These are phyloP conservation scores for Oreochromis grahami DNA, from an alignment of 2,797 vertebrate genomes.

Conservation along the genomic window DNA sequence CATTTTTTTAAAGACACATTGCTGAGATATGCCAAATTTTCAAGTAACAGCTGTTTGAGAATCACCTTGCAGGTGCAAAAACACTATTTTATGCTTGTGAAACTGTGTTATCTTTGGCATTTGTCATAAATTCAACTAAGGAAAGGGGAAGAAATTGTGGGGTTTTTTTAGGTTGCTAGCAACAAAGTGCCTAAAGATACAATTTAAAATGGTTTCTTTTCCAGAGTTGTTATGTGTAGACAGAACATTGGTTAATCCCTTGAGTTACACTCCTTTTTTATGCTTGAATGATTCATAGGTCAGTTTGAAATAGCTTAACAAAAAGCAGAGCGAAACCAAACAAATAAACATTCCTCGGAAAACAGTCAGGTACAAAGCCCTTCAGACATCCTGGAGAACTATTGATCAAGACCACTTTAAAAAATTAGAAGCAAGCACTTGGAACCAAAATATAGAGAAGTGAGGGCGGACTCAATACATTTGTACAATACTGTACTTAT, in stretches of 20 bases:
- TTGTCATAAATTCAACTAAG: background rate
- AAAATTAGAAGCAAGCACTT: background rate
- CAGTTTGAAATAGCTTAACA: background rate
- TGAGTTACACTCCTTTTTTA: background rate
- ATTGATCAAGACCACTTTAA: background rate
- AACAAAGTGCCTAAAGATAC: background rate
- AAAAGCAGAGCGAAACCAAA: background rate
- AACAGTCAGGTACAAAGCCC: background rate
- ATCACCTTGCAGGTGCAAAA: background rate
- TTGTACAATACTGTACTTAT: background rate
- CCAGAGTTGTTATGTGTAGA: background rate
- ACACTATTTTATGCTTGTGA: background rate
- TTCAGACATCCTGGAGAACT: background rate
- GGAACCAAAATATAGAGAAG: background rate
- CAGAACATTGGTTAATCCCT: background rate
- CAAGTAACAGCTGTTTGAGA: background rate
- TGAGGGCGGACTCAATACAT: background rate
- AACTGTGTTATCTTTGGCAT: background rate
- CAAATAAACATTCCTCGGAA: background rate
- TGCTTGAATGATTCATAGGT: background rate
- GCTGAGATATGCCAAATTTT: background rate
- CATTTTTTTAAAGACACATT: background rate
- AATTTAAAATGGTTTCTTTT: background rate
- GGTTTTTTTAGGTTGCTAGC: fast-evolving
- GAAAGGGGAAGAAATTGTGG: background rate